Conservation (phyloP, 1,140 invertebrate species). For the Heliothis subflexa region DNA sequence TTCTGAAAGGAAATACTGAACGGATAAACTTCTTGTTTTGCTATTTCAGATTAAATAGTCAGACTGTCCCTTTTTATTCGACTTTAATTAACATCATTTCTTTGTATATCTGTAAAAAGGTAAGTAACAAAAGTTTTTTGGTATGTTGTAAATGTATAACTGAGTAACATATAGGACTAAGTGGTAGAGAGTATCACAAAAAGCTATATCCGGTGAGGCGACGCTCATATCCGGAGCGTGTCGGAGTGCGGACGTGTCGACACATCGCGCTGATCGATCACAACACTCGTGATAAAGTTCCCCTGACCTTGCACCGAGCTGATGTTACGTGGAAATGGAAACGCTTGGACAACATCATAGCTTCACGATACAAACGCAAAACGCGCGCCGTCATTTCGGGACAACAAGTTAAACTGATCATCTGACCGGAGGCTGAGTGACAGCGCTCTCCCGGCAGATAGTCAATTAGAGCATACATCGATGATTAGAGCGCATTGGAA, state of each 20-base stretch:
- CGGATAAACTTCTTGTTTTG: conserved; percentile 49
- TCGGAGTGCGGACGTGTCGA: not conserved
- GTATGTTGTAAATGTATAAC: not conserved
- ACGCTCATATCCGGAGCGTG: not conserved
- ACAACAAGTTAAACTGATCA: not conserved
- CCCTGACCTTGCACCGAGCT: too few relatives aligned
- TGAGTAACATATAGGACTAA: not conserved
- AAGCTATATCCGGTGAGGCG: not conserved
- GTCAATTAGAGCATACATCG: conserved; percentile 38
- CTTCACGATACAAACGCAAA: not conserved
- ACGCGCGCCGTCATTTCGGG: not conserved
- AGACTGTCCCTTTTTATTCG: not conserved
- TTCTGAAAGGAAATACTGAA: conserved; percentile 52
- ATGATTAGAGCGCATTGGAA: conserved; percentile 14
- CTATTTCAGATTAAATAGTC: conserved; percentile 31
- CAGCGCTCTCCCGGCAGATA: not conserved
- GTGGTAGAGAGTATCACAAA: not conserved
- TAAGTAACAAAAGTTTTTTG: not conserved
- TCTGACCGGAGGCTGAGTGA: not conserved
- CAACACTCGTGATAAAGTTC: not conserved
- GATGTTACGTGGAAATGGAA: too few relatives aligned
- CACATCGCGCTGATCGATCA: not conserved
- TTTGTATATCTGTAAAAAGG: not conserved
- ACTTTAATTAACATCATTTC: not conserved
- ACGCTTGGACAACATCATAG: not conserved